phyloP scores from a whole-genome alignment of 2,888 invertebrate genomes.

The Polydrusus pterygomalis region DNA sequence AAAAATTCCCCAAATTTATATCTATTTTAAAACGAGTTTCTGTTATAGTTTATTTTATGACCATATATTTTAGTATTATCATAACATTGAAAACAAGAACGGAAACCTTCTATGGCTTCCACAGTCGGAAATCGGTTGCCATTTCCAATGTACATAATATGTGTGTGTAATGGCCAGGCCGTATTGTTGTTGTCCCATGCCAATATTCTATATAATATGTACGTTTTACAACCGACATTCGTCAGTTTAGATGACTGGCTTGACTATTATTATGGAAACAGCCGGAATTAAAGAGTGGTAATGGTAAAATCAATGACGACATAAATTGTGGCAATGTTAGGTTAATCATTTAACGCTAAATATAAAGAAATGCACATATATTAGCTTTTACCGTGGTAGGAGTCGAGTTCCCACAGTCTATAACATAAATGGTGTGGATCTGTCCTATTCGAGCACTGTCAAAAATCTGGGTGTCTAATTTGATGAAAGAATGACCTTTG shows the following conservation, averaged over 20 bases:
- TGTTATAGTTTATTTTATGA: background rate
- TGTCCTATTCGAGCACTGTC: too few relatives aligned
- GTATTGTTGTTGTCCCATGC: background rate
- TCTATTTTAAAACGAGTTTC: too few relatives aligned
- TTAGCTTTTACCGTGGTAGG: too few relatives aligned
- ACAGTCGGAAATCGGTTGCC: constrained; percentile 1
- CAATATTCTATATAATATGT: background rate
- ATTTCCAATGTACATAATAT: constrained; percentile 16
- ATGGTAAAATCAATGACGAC: background rate
- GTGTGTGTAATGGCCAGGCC: background rate
- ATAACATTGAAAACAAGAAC: background rate
- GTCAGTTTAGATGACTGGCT: background rate
- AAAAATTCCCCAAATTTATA: too few relatives aligned
- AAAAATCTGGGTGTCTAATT: too few relatives aligned
- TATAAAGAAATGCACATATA: too few relatives aligned
- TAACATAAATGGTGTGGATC: too few relatives aligned
- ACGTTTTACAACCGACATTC: background rate
- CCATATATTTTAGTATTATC: background rate
- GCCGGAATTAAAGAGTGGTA: background rate
- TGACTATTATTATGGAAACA: background rate
- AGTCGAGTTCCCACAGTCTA: too few relatives aligned
- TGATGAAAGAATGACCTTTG: too few relatives aligned
- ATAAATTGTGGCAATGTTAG: too few relatives aligned
- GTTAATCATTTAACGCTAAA: too few relatives aligned
- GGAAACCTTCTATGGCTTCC: background rate